Evolutionary conservation across 2,888 invertebrate genomes (phyloP).

Genomic region (Drosophila niveifrons): DNA sequence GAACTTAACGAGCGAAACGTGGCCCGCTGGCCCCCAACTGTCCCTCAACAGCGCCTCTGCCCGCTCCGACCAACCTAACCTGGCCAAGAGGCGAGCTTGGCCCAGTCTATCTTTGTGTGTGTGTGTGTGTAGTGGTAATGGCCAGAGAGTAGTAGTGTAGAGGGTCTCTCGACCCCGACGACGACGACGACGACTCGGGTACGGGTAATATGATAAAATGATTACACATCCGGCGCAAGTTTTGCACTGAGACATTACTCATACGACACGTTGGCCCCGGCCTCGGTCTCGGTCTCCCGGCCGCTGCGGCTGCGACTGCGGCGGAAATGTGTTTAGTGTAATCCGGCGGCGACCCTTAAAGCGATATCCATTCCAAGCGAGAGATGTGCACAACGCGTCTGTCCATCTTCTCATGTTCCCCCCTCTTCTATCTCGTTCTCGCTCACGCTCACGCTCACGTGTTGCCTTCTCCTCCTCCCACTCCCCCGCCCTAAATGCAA

Average conservation of each 20-base stretch:
- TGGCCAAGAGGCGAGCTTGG: slow-evolving; percentile 21
- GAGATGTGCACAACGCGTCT: slow-evolving; percentile 24
- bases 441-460: slow-evolving; percentile 1
- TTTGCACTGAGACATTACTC: slow-evolving; percentile 78
- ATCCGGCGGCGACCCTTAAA: slow-evolving; percentile 70
- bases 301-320: slow-evolving; percentile 15
- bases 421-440: neutral
- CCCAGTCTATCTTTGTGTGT: neutral
- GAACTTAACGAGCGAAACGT: slow-evolving; percentile 76
- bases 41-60: neutral
- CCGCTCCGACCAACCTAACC: neutral
- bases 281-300: neutral
- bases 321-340: slow-evolving; percentile 79
- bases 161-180: slow-evolving; percentile 3
- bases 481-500: slow-evolving; percentile 61
- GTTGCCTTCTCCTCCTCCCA: too few relatives aligned
- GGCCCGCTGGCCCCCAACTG: slow-evolving; percentile 40
- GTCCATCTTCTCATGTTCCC: neutral
- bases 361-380: slow-evolving; percentile 44
- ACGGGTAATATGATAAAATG: slow-evolving; percentile 78
- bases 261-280: slow-evolving; percentile 72
- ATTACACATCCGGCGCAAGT: slow-evolving; percentile 78
- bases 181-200: slow-evolving; percentile 12
- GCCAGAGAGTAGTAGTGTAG: slow-evolving; percentile 2
- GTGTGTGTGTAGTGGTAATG: neutral